Base-by-base conservation (phyloP, 2,888 invertebrate genomes). In the Bombyx huttoni region DNA sequence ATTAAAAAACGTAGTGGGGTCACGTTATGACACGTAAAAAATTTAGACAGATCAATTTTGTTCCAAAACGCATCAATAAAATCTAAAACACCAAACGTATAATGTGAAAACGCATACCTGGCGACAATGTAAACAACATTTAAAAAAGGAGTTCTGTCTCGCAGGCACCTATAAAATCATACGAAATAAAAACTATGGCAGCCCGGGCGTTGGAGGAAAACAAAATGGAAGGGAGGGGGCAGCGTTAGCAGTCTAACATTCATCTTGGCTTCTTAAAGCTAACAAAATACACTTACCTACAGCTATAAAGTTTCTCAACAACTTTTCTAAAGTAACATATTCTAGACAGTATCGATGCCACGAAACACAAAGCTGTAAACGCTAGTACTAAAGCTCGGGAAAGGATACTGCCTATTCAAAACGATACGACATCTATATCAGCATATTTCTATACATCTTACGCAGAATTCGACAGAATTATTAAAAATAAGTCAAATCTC, bases 51-150 rank as follows among this genome's bases (percentile, higher is more conserved):
- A 24, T 5, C 2, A 12, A 40, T 40, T 40, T 40, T 40, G 64
- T 68, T 61, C 70, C 67, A 73, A 69, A 62, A 68, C 67, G 57
- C 64, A 63, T 55, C 58, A 54, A 65, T 58, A 56, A 62, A 62
- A 58, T 61, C 65, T 70, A 72, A 67, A 59, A 75, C 67, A 77
- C 61, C 60, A 74, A 77, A 78, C 71, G 65, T 82, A 82, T 76
- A 76, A 83, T 76, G 57, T 70, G 75, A 81, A 80, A 81, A 83
- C 75, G 84, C 87, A 86, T 88, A 88, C 88, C 88, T 88, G 88
- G 88, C 88, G 88, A 88, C 88, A 87, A 88, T 88, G 88, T 88
- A 88, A 88, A 88, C 88, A 88, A 88, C 87, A 86, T 81, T 86
- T 83, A 87, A 65, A 83, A 86, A 86, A 40, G 40, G 83, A 86